Evolutionary conservation across 2,888 invertebrate genomes (phyloP), one percentile per base, ranked within the genome.

Genomic region (Theodoxus fluviatilis): DNA sequence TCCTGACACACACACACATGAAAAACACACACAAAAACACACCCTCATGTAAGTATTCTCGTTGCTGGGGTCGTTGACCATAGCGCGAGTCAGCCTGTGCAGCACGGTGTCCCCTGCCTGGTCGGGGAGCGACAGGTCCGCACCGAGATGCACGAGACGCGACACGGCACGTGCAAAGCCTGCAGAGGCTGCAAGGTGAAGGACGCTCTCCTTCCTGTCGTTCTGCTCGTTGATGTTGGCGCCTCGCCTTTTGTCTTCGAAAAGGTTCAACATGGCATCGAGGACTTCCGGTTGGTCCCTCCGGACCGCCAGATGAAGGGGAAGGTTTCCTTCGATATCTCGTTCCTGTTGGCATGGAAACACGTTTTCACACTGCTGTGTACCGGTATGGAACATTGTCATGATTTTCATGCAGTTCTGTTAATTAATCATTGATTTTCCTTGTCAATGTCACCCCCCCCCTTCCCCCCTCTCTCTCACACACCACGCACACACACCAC

Each of bases 81-180:
- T 76, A 25, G 79, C 71, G n/a, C 73, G 59, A 2, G 79, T 77
- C 35, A 85, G 69, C 28, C 74, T 68, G 65, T 86, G 86, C 0
- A 86, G 77, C 1, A 82, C 79, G 0, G 83, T 84, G 73, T 85
- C 79, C 3, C 84, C 85, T 1, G 80, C 67, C 0, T 69, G 38
- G 61, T 83, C 81, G 67, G 77, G 73, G 3, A 75, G 35, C 0
- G 79, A 64, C 28, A 69, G 35, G 67, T 79, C 78, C 0, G 78
- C 79, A 22, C 77, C 78, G 28, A 78, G 73, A 2, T 70, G 71
- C 18, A 79, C 72, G 22, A 80, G 68, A 7, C 80, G 59, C 18
- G 63, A 67, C 2, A 78, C 74, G 70, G 74, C 75, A 7, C 74
- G 63, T 0, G 71, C 63, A 55, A 76, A 78, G 18, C 80, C 80